These are phyloP conservation scores for Yoshiicerus persimilis DNA, from an alignment of 1,140 invertebrate species.

Conservation along the genomic window DNA sequence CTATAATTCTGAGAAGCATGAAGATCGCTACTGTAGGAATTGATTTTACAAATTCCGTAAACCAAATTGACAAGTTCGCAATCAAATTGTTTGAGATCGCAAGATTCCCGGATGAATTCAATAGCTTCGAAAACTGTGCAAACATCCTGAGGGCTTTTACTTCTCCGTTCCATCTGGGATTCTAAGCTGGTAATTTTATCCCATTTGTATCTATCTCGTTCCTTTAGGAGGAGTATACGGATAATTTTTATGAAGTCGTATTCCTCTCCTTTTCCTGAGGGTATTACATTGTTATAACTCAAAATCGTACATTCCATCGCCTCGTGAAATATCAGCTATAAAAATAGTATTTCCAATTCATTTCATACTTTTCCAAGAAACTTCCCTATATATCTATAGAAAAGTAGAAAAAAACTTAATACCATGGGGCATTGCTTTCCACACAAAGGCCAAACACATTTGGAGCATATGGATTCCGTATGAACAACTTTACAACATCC, in stretches of 20 bases:
- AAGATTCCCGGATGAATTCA: not conserved
- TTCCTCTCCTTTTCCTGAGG: not conserved
- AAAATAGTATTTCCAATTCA: not conserved
- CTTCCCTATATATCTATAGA: not conserved
- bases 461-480: not conserved
- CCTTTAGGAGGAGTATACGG: not conserved
- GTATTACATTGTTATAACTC: not conserved
- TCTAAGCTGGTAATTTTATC: not conserved
- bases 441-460: not conserved
- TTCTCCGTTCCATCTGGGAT: not conserved
- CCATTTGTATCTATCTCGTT: not conserved
- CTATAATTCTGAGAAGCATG: not conserved
- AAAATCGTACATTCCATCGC: not conserved
- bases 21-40: not conserved
- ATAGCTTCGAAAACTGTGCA: not conserved
- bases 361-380: not conserved
- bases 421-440: not conserved
- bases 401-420: not conserved
- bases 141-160: not conserved
- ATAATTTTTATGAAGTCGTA: constrained; percentile 8
- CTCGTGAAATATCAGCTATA: not conserved
- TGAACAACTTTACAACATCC: not conserved
- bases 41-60: not conserved
- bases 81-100: not conserved
- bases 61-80: not conserved